A percentile compares a stretch with the other conserved stretches of the same genome.
These are phyloP conservation scores for Caenorhabditis zanzibari DNA, from an alignment of 2,888 invertebrate species.

Conservation along the genomic window DNA sequence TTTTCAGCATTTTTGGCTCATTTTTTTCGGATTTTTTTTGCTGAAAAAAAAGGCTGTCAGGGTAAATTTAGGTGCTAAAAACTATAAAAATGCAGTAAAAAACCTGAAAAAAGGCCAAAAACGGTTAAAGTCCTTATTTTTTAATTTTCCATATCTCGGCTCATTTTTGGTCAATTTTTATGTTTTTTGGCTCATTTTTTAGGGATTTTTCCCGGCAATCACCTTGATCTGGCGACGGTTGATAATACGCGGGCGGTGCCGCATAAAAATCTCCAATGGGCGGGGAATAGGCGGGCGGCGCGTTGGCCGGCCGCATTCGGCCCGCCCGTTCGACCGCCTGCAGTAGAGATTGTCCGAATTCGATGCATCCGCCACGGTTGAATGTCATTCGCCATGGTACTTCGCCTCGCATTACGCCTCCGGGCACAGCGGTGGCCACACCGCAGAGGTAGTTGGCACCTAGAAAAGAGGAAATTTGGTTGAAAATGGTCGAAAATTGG, in stretches of 20 bases:
- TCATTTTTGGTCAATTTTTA: background rate
- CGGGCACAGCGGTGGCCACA: conserved; percentile 92
- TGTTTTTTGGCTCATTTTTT: background rate
- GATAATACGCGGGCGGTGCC: conserved; percentile 78
- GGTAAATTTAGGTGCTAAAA: too few species aligned
- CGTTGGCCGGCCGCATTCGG: conserved; percentile 70
- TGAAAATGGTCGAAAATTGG: too few species aligned
- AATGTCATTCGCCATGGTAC: conserved; percentile 73
- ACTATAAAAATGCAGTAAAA: too few species aligned
- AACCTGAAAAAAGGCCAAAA: background rate
- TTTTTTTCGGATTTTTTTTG: too few species aligned
- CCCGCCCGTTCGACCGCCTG: conserved; percentile 88
- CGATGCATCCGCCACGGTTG: conserved; percentile 94
- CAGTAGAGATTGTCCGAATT: conserved; percentile 96
- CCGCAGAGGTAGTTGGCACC: conserved; percentile 95
- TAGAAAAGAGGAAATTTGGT: conserved; percentile 42
- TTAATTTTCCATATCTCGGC: background rate
- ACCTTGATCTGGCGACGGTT: conserved; percentile 65
- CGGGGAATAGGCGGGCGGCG: conserved; percentile 83
- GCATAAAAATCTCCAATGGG: conserved; percentile 81
- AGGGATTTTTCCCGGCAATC: background rate
- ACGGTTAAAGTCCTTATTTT: background rate
- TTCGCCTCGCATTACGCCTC: conserved; percentile 86
- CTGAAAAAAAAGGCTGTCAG: too few species aligned
- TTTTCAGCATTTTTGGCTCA: too few species aligned